These are phyloP conservation scores for Ranitomeya imitator DNA, from an alignment of 2,113 vertebrate genomes.

Conservation along the genomic window DNA sequence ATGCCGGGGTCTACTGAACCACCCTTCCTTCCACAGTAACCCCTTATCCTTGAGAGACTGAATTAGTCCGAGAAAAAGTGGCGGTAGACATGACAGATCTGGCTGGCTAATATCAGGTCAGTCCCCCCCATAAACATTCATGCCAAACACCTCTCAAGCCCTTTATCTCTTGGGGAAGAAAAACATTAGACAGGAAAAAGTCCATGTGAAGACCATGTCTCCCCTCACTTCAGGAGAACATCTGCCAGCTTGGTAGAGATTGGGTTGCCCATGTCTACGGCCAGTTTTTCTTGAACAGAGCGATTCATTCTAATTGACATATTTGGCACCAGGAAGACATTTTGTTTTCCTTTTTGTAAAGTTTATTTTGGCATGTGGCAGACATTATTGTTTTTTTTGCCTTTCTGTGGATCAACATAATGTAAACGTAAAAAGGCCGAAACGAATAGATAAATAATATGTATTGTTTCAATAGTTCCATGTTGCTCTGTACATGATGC, in stretches of 20 bases:
- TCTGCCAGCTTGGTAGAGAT: background rate
- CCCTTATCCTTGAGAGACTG: background rate
- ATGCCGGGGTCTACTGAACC: conserved; percentile 41
- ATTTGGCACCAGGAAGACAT: background rate
- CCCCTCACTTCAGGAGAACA: background rate
- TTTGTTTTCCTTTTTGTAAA: background rate
- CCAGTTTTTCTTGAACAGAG: background rate
- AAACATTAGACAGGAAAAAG: conserved; percentile 7
- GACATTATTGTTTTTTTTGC: background rate
- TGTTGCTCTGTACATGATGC: background rate
- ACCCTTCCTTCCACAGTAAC: background rate
- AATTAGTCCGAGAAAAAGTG: background rate
- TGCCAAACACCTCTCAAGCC: background rate
- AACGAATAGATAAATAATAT: background rate
- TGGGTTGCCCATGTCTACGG: background rate
- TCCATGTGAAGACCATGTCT: background rate
- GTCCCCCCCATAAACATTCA: background rate
- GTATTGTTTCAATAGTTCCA: background rate
- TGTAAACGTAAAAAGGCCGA: background rate
- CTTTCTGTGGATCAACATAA: background rate
- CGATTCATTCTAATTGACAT: background rate
- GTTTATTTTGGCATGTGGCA: background rate
- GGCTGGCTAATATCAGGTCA: background rate
- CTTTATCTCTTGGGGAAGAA: background rate
- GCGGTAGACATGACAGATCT: background rate